A percentile compares a stretch with the other conserved stretches of the same genome.
These are phyloP conservation scores for Rhyzopertha dominica DNA, from an alignment of 1,140 invertebrate genomes.

Conservation along the genomic window DNA sequence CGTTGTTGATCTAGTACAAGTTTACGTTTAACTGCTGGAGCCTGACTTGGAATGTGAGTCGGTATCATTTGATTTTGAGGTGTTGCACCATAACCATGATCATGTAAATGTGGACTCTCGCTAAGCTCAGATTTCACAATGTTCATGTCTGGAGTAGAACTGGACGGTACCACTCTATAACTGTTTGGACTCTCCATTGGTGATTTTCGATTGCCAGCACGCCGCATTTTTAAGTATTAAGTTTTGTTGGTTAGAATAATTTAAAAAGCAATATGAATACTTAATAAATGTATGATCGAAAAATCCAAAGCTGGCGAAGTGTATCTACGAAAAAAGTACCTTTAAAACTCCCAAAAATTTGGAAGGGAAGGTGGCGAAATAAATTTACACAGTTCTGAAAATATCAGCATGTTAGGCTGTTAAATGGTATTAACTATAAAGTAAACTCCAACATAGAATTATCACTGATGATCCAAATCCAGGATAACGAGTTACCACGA, in stretches of 20 bases:
- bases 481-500: no score
- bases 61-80: conserved; percentile 67
- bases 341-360: no score
- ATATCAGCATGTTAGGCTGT: no score
- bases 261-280: no score
- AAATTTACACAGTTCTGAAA: no score
- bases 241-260: conserved; percentile 11
- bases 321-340: no score
- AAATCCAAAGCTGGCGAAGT: no score
- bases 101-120: conserved; percentile 67
- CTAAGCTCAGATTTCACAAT: conserved; percentile 32
- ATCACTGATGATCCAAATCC: no score
- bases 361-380: no score
- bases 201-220: conserved; percentile 23
- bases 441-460: no score
- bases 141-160: conserved; percentile 42
- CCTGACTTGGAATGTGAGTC: conserved; percentile 41
- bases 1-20: conserved; percentile 62
- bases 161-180: conserved; percentile 20
- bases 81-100: conserved; percentile 79
- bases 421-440: no score
- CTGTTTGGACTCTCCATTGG: conserved; percentile 33
- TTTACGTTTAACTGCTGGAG: conserved; percentile 70
- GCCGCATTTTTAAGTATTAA: conserved; percentile 30
- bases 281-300: no score